Evolutionary conservation across 1,140 invertebrate genomes (phyloP).

Genomic region (Drosophila pallidifrons): DNA sequence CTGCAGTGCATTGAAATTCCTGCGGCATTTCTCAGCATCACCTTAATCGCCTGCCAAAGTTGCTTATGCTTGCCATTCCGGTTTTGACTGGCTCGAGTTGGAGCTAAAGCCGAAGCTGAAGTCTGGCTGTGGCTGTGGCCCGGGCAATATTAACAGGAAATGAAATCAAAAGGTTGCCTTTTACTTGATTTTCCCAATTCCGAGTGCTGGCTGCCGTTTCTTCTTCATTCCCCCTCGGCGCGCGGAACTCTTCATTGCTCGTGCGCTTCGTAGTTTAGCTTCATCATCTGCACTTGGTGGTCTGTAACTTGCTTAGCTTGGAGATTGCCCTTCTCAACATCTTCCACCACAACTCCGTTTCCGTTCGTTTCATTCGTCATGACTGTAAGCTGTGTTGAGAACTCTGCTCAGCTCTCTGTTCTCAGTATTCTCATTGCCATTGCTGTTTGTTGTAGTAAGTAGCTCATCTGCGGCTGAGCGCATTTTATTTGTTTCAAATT

Average conservation of each 20-base stretch:
- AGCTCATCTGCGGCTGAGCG: slow-evolving; percentile 81
- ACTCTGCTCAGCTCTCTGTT: slow-evolving; percentile 25
- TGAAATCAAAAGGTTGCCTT: slow-evolving; percentile 82
- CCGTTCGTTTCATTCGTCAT: slow-evolving; percentile 70
- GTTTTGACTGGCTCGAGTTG: slow-evolving; percentile 28
- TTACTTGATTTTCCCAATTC: slow-evolving; percentile 81
- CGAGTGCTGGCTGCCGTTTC: slow-evolving; percentile 29
- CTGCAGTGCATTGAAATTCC: slow-evolving; percentile 75
- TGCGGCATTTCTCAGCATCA: slow-evolving; percentile 76
- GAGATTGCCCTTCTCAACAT: slow-evolving; percentile 18
- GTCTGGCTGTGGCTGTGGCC: slow-evolving; percentile 14
- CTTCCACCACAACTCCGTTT: slow-evolving; percentile 49
- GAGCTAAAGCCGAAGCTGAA: neutral
- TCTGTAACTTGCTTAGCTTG: slow-evolving; percentile 56
- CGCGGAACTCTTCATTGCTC: slow-evolving; percentile 55
- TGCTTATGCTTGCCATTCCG: slow-evolving; percentile 70
- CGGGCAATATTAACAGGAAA: slow-evolving; percentile 80
- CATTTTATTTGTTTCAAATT: slow-evolving; percentile 83
- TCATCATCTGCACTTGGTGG: slow-evolving; percentile 77
- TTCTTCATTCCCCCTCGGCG: neutral
- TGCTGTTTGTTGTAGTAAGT: slow-evolving; percentile 64
- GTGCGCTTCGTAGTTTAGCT: slow-evolving; percentile 74
- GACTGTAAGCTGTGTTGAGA: slow-evolving; percentile 45
- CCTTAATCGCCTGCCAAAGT: slow-evolving; percentile 83
- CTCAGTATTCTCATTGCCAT: slow-evolving; percentile 10